Base-by-base conservation (phyloP, 2,797 vertebrate genomes). In the Anguilla marmorata region DNA sequence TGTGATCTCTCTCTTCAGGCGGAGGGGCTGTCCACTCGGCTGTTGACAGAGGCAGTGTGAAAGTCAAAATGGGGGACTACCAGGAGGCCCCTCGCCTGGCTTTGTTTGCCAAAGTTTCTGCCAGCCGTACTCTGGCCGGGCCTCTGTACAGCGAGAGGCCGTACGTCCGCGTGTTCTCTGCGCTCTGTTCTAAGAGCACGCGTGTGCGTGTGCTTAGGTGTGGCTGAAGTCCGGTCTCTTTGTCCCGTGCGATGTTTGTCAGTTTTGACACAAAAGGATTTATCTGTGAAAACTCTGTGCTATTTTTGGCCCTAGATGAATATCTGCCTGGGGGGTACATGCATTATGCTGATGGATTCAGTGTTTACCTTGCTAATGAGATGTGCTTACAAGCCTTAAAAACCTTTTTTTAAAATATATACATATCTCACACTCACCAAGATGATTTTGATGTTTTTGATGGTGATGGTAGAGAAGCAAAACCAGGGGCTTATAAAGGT, bases 281-380 rank as follows among this genome's bases (percentile, higher is more conserved):
- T 27, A 74, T 88, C 37, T 88, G 19, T 82, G 82, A 83, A 82
- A 80, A 37, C 54, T 80, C 19, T 86, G 84, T 80, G 89, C n/a
- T 89, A n/a, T 89, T 92, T 90, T 87, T 88, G 92, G 63, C 89
- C 91, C 91, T 90, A 89, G 91, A 92, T 92, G 90, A 92, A 92
- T 89, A 89, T 91, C 85, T 84, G 91, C 94, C 95, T 94, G 85
- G 12, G 91, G 95, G 94, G 88, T 86, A 88, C 90, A 90, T 89
- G 91, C 93, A 93, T 95, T 94, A 96, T 92, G 88, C 89, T 96
- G 95, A 96, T 94, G 86, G 94, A 96, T 96, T 91, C 92, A 86
- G 89, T 96, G 94, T 96, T 96, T 96, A 94, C 93, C 91, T 95
- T 95, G 92, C 91, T 95, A 95, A 96, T 95, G 93, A 94, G 93